Base-by-base conservation (phyloP, 2,888 invertebrate species). In the Pseudanteris insignis region DNA sequence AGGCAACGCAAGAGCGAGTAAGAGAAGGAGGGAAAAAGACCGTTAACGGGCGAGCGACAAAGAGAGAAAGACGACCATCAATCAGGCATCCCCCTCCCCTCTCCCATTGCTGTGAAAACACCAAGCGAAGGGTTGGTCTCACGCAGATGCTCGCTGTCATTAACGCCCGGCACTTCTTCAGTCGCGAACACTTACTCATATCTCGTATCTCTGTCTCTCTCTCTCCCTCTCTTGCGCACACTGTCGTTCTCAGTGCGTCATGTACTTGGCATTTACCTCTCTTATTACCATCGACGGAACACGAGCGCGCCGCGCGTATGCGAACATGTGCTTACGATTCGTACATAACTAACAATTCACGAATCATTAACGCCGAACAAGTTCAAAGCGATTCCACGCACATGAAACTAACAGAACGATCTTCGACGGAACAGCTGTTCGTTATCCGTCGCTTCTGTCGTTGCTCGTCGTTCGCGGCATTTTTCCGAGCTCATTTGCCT, bases 101-200 rank as follows among this genome's bases (percentile, higher is more conserved):
- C 36, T 34, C 44, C 29, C 38, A 32, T 13, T 30, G 30, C n/a
- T 28, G 41, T 24, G 34, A 48, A 47, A 37, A 29, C 41, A 26
- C 41, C 24, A 18, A 29, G 46, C 14, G 51, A 43, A 44, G 57
- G 47, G 43, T 47, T 64, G 51, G 32, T 60, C 26, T 54, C 57
- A 36, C 46, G 57, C 64, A 58, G 57, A 64, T 64, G 64, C 47
- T 38, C 18, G 43, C 48, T 50, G 50, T 64, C 57, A 57, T 64
- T 54, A 60, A 51, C 54, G 47, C 55, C 18, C 40, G 40, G 7
- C 25, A 46, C 51, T 38, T 32, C 34, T 58, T 12, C n/a, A 10
- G 12, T 18, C 38, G 14, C 47, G 25, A 37, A 34, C 29, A 14
- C 34, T 30, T 7, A 7, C 4, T 5, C 21, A 7, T 21, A 7